These are phyloP conservation scores for Pogonocichla stellata DNA, from an alignment of 2,113 vertebrate genomes.

Conservation along the genomic window DNA sequence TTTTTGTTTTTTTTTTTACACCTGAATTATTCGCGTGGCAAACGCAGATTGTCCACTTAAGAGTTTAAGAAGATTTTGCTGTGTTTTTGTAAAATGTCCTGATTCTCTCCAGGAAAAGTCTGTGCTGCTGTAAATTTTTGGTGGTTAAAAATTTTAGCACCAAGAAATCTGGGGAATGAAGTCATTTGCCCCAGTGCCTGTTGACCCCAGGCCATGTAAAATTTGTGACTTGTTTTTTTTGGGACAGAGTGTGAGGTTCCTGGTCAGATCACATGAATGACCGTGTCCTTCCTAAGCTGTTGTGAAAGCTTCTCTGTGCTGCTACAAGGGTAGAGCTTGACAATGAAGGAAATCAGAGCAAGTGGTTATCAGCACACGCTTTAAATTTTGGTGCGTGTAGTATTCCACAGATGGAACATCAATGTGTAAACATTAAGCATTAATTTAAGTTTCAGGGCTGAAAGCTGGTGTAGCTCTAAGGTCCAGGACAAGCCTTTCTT, in stretches of 20 bases:
- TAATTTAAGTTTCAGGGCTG: background rate
- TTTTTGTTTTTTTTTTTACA: background rate
- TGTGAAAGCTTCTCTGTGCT: background rate
- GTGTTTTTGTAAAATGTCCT: background rate
- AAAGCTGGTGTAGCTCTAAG: background rate
- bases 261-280: rapidly evolving
- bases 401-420: background rate
- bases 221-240: background rate
- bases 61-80: background rate
- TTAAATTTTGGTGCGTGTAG: background rate
- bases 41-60: background rate
- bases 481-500: background rate
- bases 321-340: background rate
- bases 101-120: background rate
- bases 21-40: background rate
- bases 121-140: background rate
- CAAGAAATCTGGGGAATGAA: background rate
- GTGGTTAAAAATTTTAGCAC: background rate
- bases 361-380: background rate
- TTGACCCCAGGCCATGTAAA: background rate
- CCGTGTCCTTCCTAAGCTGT: background rate
- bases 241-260: background rate
- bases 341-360: background rate
- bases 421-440: background rate
- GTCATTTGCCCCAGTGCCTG: background rate